These are phyloP conservation scores for Emesis russula DNA, from an alignment of 2,888 invertebrate species.

Conservation along the genomic window DNA sequence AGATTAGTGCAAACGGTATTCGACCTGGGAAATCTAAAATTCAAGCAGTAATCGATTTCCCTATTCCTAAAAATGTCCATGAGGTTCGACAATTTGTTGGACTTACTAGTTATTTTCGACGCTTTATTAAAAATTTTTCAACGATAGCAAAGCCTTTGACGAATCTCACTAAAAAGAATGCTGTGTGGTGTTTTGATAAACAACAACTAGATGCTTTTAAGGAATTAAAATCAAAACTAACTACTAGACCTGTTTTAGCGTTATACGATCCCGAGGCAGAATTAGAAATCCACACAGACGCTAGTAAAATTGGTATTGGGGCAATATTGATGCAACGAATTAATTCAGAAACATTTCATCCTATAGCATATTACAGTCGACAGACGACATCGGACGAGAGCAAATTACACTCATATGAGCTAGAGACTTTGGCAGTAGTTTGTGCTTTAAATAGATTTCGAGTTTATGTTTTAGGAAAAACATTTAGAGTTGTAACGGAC, in stretches of 20 bases:
- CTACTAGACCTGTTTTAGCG: slow-evolving; percentile 40
- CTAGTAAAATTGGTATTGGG: slow-evolving; percentile 22
- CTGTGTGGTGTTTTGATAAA: not conserved
- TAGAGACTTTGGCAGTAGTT: slow-evolving; percentile 59
- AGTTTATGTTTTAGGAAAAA: slow-evolving; percentile 45
- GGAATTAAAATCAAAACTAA: slow-evolving; percentile 26
- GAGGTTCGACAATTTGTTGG: slow-evolving; percentile 40
- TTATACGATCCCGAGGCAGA: slow-evolving; percentile 43
- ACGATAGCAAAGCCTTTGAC: slow-evolving; percentile 16
- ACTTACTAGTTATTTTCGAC: no score
- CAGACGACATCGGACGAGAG: slow-evolving; percentile 49
- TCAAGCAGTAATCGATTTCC: slow-evolving; percentile 33
- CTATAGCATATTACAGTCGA: slow-evolving; percentile 27
- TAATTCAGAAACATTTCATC: slow-evolving; percentile 39
- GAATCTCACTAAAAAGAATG: slow-evolving; percentile 31
- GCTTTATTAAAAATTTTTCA: slow-evolving; percentile 30
- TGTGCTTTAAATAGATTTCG: slow-evolving; percentile 48
- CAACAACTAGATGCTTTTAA: slow-evolving; percentile 25
- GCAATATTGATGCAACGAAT: slow-evolving; percentile 33
- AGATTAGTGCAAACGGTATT: slow-evolving; percentile 4
- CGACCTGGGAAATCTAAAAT: slow-evolving; percentile 29
- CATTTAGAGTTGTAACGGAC: slow-evolving; percentile 34
- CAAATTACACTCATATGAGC: slow-evolving; percentile 51
- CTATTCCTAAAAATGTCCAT: slow-evolving; percentile 51
- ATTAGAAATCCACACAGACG: slow-evolving; percentile 23